Conservation (phyloP, 2,113 vertebrate species). For the Misgurnus anguillicaudatus region DNA sequence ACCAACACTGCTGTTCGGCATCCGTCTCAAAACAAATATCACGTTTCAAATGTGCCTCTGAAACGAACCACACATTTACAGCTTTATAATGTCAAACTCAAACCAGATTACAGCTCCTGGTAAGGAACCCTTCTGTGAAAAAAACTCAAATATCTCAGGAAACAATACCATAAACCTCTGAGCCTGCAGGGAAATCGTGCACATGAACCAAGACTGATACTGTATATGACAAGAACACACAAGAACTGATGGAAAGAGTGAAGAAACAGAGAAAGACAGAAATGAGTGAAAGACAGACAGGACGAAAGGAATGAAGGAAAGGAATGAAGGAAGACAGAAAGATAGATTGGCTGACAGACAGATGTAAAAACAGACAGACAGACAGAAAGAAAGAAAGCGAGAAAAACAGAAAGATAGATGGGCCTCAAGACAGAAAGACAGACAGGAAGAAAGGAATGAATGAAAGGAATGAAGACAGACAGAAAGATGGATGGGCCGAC, state of each 20-base stretch:
- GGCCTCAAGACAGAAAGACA: no score
- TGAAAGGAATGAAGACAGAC: no score
- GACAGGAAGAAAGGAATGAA: no score
- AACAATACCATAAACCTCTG: constrained; percentile 69
- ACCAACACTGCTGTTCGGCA: not conserved
- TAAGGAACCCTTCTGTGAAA: constrained; percentile 57
- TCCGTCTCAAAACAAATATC: constrained; percentile 17
- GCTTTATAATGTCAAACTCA: constrained; percentile 58
- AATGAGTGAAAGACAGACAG: constrained; percentile 49
- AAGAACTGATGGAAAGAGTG: constrained; percentile 55
- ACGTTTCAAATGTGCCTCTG: constrained; percentile 44
- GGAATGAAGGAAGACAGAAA: no score
- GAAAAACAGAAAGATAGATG: no score
- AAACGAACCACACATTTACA: constrained; percentile 47
- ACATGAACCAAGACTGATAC: constrained; percentile 66
- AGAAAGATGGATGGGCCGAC: no score
- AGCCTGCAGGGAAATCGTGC: constrained; percentile 52
- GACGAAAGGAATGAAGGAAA: no score
- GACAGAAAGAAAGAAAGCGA: no score
- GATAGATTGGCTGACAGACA: no score
- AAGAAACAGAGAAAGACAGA: constrained; percentile 63
- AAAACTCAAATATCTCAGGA: constrained; percentile 64
- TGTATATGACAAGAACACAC: constrained; percentile 60
- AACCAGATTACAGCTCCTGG: constrained; percentile 63
- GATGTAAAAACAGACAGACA: no score